Conservation (phyloP, 2,113 vertebrate genomes). For the Cromileptes altivelis region DNA sequence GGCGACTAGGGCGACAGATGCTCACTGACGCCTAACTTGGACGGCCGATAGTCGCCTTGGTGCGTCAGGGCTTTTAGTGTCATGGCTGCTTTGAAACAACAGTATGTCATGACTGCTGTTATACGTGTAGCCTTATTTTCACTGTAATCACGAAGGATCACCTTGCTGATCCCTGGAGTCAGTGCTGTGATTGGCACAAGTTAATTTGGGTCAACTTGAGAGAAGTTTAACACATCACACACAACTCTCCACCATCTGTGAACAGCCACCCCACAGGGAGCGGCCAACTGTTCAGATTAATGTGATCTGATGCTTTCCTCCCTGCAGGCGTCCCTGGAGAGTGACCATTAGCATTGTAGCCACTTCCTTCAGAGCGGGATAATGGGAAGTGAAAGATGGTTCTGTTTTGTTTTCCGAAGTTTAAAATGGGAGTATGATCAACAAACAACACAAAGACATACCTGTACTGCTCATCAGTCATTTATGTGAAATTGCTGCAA, state of each 20-base stretch:
- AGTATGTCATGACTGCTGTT: background rate
- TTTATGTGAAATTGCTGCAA: constrained; percentile 18
- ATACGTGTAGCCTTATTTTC: background rate
- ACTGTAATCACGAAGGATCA: constrained; percentile 24
- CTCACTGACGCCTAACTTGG: too few species aligned
- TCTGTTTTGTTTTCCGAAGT: constrained; percentile 24
- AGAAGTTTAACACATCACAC: constrained; percentile 63
- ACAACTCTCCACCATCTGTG: constrained; percentile 72
- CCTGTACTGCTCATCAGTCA: constrained; percentile 11
- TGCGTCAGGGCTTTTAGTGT: too few species aligned
- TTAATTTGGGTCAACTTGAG: constrained; percentile 68
- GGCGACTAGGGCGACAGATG: too few species aligned
- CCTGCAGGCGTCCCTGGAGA: constrained; percentile 46
- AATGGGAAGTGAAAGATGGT: constrained; percentile 30
- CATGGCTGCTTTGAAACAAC: background rate
- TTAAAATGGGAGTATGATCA: constrained; percentile 8
- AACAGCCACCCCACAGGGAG: constrained; percentile 53
- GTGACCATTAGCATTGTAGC: constrained; percentile 51
- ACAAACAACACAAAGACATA: constrained; percentile 7
- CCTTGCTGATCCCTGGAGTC: constrained; percentile 44
- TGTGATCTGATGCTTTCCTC: constrained; percentile 63
- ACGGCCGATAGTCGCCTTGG: too few species aligned
- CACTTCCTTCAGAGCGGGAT: constrained; percentile 39
- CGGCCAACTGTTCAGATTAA: constrained; percentile 71
- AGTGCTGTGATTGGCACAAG: constrained; percentile 26